phyloP scores from a whole-genome alignment of 2,113 vertebrate genomes.

The Heptranchias perlo region DNA sequence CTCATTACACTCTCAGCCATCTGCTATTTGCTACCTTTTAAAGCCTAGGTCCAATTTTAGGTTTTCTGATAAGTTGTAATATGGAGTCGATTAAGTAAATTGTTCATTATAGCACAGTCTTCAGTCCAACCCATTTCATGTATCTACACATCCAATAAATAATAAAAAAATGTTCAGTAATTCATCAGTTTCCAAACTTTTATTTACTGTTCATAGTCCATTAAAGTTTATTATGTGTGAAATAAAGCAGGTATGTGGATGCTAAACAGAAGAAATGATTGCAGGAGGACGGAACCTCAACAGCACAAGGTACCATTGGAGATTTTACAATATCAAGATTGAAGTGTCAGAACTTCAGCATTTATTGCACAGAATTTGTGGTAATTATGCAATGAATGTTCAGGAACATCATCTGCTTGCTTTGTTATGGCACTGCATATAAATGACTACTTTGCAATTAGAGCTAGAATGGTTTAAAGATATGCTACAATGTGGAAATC shows the following conservation, averaged over 20 bases:
- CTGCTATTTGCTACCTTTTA: constrained; percentile 25
- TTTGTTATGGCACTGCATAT: neutral
- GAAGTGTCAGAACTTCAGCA: neutral
- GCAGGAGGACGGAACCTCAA: neutral
- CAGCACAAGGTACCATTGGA: neutral
- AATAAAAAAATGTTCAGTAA: neutral
- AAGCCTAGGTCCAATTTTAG: constrained; percentile 13
- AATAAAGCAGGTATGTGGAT: neutral
- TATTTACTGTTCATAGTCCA: neutral
- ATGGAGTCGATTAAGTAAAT: neutral
- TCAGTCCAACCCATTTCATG: neutral
- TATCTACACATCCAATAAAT: neutral
- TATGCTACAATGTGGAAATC: neutral
- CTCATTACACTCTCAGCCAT: constrained; percentile 27
- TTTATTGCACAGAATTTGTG: neutral
- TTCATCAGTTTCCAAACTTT: constrained; percentile 15
- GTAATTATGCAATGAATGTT: neutral
- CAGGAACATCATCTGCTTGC: neutral
- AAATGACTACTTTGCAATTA: neutral
- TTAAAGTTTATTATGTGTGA: neutral
- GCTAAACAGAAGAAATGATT: neutral
- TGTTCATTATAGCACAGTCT: neutral
- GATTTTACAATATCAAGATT: neutral
- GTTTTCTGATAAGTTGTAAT: constrained; percentile 1
- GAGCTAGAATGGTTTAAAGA: neutral